phyloP scores from a whole-genome alignment of 2,888 invertebrate species.

The Sympetrum striolatum region DNA sequence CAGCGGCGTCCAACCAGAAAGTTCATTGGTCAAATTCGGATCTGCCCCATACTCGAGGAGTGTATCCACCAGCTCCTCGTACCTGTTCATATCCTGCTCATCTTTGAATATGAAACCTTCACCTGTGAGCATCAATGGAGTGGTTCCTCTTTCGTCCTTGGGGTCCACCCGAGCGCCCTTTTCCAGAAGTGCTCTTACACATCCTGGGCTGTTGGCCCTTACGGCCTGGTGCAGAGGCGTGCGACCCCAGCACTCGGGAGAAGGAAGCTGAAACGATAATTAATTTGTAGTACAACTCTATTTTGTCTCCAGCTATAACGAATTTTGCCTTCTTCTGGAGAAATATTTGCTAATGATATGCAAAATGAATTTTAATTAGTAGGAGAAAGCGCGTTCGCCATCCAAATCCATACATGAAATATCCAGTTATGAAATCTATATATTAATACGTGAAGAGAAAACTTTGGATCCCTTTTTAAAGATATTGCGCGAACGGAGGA shows the following conservation, averaged over 20 bases:
- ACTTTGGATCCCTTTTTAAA: too few species aligned
- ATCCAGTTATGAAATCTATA: too few species aligned
- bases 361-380: too few species aligned
- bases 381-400: too few species aligned
- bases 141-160: constrained; percentile 56
- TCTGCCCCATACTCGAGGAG: constrained; percentile 54
- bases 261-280: constrained; percentile 53
- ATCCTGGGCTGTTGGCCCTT: constrained; percentile 55
- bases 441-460: too few species aligned
- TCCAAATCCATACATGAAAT: too few species aligned
- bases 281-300: not conserved
- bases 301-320: too few species aligned
- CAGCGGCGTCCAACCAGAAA: constrained; percentile 55
- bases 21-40: constrained; percentile 50
- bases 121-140: constrained; percentile 58
- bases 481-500: too few species aligned
- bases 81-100: constrained; percentile 55
- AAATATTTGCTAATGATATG: too few species aligned
- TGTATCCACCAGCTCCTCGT: constrained; percentile 56
- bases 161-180: constrained; percentile 56
- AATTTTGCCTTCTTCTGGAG: too few species aligned
- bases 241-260: constrained; percentile 56
- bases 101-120: constrained; percentile 50
- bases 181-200: constrained; percentile 55
- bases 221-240: constrained; percentile 59